phyloP scores from a whole-genome alignment of 2,113 vertebrate species.

The Cynopterus brachyotis region DNA sequence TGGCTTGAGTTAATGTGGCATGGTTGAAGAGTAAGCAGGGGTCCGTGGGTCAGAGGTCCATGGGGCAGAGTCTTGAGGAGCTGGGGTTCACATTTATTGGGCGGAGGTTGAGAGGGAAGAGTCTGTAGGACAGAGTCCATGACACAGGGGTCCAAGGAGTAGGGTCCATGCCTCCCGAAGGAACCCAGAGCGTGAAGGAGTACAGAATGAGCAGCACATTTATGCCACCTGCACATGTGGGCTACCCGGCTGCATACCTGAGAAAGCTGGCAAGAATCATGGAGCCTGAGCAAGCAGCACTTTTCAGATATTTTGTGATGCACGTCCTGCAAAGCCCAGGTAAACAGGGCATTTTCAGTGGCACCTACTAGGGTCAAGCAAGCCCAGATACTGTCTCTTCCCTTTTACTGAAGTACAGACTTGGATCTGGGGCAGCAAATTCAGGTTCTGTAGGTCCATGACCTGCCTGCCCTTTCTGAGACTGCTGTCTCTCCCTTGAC shows the following conservation, averaged over 20 bases:
- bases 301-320: neutral
- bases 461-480: slow-evolving; percentile 41
- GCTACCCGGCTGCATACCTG: neutral
- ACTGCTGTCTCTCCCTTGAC: neutral
- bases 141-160: neutral
- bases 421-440: neutral
- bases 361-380: neutral
- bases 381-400: neutral
- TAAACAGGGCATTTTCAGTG: neutral
- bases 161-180: neutral
- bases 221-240: neutral
- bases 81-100: rapidly evolving
- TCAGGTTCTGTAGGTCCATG: neutral
- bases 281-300: neutral
- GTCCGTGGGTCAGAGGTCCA: no score
- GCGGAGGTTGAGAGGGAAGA: neutral
- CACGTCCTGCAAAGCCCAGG: neutral
- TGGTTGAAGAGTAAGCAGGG: neutral
- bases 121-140: neutral
- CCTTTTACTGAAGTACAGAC: neutral
- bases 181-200: neutral
- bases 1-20: rapidly evolving
- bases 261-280: neutral
- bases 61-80: neutral
- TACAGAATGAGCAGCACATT: neutral